Conservation (phyloP, 2,113 vertebrate genomes). For the Syngnathus typhle region DNA sequence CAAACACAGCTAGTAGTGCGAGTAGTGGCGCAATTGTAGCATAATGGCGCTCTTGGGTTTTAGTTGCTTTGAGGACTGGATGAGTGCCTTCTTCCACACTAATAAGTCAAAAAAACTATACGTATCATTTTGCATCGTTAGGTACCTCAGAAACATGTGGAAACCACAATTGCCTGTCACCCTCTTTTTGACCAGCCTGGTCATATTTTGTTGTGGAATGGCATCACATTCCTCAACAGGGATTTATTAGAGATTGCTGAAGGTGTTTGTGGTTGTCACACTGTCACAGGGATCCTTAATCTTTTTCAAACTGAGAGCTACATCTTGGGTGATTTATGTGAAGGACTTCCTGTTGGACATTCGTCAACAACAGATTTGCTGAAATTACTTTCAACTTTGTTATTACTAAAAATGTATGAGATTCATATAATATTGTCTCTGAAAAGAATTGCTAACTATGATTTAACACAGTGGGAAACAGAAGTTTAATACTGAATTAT, state of each 20-base stretch:
- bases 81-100: not conserved
- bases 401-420: no score
- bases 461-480: no score
- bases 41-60: not conserved
- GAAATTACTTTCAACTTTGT: no score
- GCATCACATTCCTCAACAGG: not conserved
- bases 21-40: not conserved
- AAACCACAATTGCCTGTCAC: not conserved
- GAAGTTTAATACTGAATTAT: constrained; percentile 54
- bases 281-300: no score
- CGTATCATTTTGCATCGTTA: not conserved
- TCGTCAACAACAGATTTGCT: no score
- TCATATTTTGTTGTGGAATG: not conserved
- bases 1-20: not conserved
- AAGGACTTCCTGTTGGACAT: no score
- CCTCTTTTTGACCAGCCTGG: not conserved
- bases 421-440: no score
- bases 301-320: no score
- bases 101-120: not conserved
- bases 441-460: no score
- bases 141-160: not conserved
- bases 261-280: not conserved
- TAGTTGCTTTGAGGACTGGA: not conserved
- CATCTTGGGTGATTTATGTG: no score
- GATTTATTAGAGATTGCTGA: not conserved